A percentile compares a stretch with the other conserved stretches of the same genome.
These are phyloP conservation scores for Microplitis manilae DNA, from an alignment of 2,888 invertebrate species.

Conservation along the genomic window DNA sequence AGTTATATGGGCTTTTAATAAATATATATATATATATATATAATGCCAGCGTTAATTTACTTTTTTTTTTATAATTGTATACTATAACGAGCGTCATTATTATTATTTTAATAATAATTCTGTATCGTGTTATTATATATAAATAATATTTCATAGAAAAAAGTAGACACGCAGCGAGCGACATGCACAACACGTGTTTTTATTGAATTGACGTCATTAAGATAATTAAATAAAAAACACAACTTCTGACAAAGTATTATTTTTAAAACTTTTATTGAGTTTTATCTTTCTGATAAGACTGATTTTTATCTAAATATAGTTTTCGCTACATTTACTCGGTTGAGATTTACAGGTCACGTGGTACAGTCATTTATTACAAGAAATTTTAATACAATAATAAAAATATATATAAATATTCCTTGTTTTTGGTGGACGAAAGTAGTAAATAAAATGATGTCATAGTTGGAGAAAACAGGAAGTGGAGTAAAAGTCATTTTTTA, in stretches of 20 bases:
- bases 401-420: too few relatives aligned
- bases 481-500: not conserved
- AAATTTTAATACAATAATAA: too few relatives aligned
- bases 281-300: not conserved
- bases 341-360: not conserved
- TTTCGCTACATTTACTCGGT: not conserved
- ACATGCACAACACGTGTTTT: not conserved
- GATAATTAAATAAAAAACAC: not conserved
- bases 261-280: not conserved
- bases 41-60: too few relatives aligned
- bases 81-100: too few relatives aligned
- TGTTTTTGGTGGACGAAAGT: not conserved
- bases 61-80: too few relatives aligned
- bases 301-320: not conserved
- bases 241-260: not conserved
- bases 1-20: not conserved
- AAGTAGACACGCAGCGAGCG: not conserved
- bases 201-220: constrained; percentile 1
- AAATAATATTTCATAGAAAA: not conserved
- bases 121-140: not conserved
- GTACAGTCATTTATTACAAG: not conserved
- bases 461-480: constrained; percentile 9
- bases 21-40: not conserved
- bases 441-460: not conserved
- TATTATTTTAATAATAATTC: too few relatives aligned